Base-by-base conservation (phyloP, 2,888 invertebrate genomes). In the Galerucella pusilla region DNA sequence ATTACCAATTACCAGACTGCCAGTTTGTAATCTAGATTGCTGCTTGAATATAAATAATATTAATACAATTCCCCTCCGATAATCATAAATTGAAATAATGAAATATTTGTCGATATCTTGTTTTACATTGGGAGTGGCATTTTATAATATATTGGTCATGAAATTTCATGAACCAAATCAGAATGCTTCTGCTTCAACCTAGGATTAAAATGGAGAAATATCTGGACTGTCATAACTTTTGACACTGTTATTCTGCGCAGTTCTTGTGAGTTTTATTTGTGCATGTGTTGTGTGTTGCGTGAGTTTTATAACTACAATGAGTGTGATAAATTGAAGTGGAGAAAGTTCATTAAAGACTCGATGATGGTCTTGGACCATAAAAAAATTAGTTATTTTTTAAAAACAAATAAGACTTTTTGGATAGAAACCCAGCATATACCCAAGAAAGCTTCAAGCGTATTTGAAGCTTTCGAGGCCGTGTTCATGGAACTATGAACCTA, bases 401-500 rank as follows among this genome's bases (percentile, higher is more conserved):
- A 85, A 86, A 84, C 84, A 84, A 83, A 85, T 84, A 86, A 87
- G 86, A 87, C 87, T 85, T 83, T 85, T 82, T 85, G 86, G 85
- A 86, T 85, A 89, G 89, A 90, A 90, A 90, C 91, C 91, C 91
- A 91, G 91, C 91, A 92, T 91, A 91, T 92, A 91, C 91, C 92
- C 90, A 91, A 93, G 94, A 94, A 94, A 94, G 95, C 95, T 95
- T 95, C 95, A 95, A 94, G 92, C 91, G 90, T 91, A 91, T 94
- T 96, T 96, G 96, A 96, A 96, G 96, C 95, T 96, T 96, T 96
- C 95, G 94, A 92, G 92, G 93, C 92, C 92, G 94, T 85, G 87
- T 89, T 88, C 89, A 90, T 90, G 96, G 95, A 96, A 96, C 95
- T 96, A 97, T 97, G 97, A 96, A 96, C 95, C 96, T 97, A 93